Evolutionary conservation across 2,113 vertebrate genomes (phyloP).

Genomic region (Phainopepla nitens): DNA sequence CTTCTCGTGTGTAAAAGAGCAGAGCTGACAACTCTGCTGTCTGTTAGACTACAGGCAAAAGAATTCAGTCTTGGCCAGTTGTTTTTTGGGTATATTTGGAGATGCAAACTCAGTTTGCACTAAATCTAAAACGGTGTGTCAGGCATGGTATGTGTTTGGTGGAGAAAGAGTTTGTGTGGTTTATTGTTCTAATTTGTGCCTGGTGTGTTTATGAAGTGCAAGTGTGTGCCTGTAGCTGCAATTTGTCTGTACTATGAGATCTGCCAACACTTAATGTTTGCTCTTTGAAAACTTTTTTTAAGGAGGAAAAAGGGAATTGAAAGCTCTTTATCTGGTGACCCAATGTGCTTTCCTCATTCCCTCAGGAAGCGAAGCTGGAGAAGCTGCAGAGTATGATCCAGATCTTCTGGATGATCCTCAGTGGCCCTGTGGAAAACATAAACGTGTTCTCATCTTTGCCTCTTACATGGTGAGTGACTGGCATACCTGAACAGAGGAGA

Average conservation of each 20-base stretch:
- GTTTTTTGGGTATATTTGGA: not conserved
- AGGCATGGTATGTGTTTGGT: not conserved
- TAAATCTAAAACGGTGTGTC: not conserved
- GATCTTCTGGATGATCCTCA: constrained; percentile 93
- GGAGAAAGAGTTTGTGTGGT: not conserved
- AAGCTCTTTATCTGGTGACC: not conserved
- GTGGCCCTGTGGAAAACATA: constrained; percentile 98
- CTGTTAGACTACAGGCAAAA: not conserved
- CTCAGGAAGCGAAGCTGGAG: constrained; percentile 78
- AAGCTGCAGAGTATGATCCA: constrained; percentile 87
- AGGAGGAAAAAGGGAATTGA: not conserved
- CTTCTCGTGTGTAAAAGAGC: not conserved
- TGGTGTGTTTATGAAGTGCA: not conserved
- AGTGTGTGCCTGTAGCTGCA: not conserved
- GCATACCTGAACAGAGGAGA: not conserved
- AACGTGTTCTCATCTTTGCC: constrained; percentile 94
- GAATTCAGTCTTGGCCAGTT: not conserved
- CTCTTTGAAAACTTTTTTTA: not conserved
- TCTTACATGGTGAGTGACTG: constrained; percentile 91
- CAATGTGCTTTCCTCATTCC: not conserved
- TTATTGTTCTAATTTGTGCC: not conserved
- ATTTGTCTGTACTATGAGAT: not conserved
- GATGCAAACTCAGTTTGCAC: not conserved
- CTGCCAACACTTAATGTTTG: not conserved
- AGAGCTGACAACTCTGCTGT: not conserved